Evolutionary conservation across 1,140 invertebrate species (phyloP), one percentile per base, ranked within the genome.

Genomic region (Lithobius niger): DNA sequence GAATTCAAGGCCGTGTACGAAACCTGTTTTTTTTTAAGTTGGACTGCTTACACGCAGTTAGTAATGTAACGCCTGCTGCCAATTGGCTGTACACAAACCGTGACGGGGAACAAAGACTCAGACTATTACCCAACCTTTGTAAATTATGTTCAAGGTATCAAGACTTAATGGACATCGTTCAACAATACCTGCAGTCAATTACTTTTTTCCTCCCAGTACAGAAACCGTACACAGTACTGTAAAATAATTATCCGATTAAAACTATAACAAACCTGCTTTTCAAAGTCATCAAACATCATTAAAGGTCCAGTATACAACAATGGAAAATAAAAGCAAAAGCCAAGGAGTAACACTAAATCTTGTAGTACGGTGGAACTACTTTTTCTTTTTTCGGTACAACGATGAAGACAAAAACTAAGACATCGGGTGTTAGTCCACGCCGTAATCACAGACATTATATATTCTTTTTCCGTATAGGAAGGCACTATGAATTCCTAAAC

Each of bases 241-340:
- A 51, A 51, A 51, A 24, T 48, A 13, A 18, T 48, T 24, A 48
- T 10, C 45, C 13, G n/a, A 48, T 13, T 18, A 51, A 31, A 51
- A 27, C 6, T 51, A 10, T 21, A 40, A 51, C 27, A 52, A 53
- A 80, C 77, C 57, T 76, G 72, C 24, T 67, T 54, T 24, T 71
- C 60, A 72, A 82, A 85, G 62, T 82, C 75, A 59, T 79, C 73
- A 71, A 83, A 90, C 3, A 81, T 72, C 58, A 92, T 77, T 50
- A 90, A 72, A 22, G 88, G 88, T 44, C 88, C 88, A 58, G 80
- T 76, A 60, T 84, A 82, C 42, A 86, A 74, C 10, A 81, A 73
- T 25, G 88, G 88, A 40, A 90, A 76, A 68, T 93, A 92, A 57
- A 90, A 77, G 57, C 78, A 78, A 65, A 91, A 92, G 27, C 79